Base-by-base conservation (phyloP, 2,888 invertebrate genomes). In the Ornithoptera priamus region DNA sequence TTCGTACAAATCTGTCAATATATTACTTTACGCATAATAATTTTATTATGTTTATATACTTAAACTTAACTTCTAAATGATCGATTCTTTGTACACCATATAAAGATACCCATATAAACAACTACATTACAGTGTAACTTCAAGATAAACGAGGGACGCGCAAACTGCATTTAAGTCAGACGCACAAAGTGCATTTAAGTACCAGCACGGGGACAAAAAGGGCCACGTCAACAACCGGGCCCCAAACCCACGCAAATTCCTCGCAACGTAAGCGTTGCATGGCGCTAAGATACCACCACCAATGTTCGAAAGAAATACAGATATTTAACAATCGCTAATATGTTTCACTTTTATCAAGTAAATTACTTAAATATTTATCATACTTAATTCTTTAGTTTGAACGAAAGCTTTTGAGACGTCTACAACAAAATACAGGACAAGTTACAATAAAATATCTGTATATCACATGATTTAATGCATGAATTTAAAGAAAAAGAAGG, bases 181-280 rank as follows among this genome's bases (percentile, higher is more conserved):
- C n/a, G 53, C 53, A 53, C n/a, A n/a, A 53, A n/a, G 17, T 39
- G 59, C 60, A 60, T 36, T 30, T 68, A 63, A 68, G 50, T 60
- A 53, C 68, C 64, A 60, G 53, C 66, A 67, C 69, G 67, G 72
- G 78, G 77, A 81, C 80, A 81, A 83, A 84, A 81, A 84, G 80
- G 39, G 77, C 73, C 20, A 77, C 79, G 76, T 76, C 75, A 75
- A 76, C 74, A 83, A 85, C 85, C 85, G 81, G 82, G 83, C 82
- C 79, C 78, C 69, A 75, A 75, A 75, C 90, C 90, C 87, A 90
- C 90, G 86, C 88, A 80, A 89, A 91, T 91, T 88, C 90, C 85
- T 76, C 53, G 65, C 65, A 39, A 24, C 62, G 62, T 53, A 46
- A 62, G 36, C 68, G 39, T 20, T 46, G 64, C 65, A 62, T 61